Evolutionary conservation across 2,888 invertebrate species (phyloP).

Genomic region (Himalopsyche japonica): DNA sequence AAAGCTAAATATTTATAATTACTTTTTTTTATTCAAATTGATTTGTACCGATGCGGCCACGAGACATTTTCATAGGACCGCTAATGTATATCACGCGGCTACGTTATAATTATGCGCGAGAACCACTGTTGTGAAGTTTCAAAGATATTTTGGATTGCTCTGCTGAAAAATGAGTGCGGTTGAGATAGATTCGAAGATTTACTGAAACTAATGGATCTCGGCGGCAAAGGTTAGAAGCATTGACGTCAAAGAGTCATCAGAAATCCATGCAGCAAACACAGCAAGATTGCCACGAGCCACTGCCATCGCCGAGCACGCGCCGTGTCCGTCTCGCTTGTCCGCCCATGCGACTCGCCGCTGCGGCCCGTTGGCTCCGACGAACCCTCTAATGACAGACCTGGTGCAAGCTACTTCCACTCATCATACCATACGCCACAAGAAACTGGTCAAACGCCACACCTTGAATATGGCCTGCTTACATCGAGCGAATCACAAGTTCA

Average conservation of each 20-base stretch:
- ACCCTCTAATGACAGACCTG: not conserved
- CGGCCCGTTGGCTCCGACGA: not conserved
- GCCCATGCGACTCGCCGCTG: conserved; percentile 25
- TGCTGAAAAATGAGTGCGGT: too few species aligned
- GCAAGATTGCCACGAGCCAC: not conserved
- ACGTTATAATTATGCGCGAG: too few species aligned
- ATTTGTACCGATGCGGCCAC: too few species aligned
- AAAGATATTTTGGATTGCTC: too few species aligned
- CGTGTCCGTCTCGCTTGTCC: conserved; percentile 37
- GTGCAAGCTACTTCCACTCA: not conserved
- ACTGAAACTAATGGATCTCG: not conserved
- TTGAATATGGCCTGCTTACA: not conserved
- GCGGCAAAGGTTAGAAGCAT: not conserved
- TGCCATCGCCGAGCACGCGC: conserved; percentile 33
- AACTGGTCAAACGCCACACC: not conserved
- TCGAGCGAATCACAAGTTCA: not conserved
- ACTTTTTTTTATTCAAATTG: too few species aligned
- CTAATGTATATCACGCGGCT: too few species aligned
- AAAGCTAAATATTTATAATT: too few species aligned
- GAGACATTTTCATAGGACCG: too few species aligned
- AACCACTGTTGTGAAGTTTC: too few species aligned
- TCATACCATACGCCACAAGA: not conserved
- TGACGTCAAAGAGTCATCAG: not conserved
- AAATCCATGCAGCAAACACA: not conserved
- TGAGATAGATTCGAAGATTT: not conserved